These are phyloP conservation scores for Anolis carolinensis DNA, from an alignment of 2,113 vertebrate genomes.

Conservation along the genomic window DNA sequence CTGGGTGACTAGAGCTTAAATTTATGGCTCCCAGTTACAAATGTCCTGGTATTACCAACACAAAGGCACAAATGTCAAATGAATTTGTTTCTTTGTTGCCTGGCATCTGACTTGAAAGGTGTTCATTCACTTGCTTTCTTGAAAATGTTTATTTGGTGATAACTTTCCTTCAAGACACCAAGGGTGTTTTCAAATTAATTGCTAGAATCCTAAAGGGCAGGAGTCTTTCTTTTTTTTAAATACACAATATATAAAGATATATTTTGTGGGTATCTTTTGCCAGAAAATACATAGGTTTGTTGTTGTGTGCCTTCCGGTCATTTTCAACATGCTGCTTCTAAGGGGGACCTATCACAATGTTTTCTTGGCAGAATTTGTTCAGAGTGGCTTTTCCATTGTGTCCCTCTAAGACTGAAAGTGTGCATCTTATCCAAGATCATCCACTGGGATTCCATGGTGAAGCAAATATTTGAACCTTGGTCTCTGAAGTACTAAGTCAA, in stretches of 20 bases:
- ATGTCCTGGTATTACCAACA: neutral
- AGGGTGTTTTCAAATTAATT: neutral
- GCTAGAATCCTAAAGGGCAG: neutral
- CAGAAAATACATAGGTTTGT: neutral
- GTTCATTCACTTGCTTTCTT: neutral
- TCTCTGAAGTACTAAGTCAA: no score
- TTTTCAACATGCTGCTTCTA: no score
- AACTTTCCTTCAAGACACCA: neutral
- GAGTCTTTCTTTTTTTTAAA: no score
- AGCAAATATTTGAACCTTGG: no score
- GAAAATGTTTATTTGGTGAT: neutral
- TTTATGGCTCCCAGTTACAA: neutral
- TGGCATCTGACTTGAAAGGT: neutral
- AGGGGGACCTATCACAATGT: no score
- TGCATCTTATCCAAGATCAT: no score
- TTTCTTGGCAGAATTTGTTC: no score
- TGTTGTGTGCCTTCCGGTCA: no score
- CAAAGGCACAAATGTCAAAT: neutral
- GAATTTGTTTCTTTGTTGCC: neutral
- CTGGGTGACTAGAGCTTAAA: neutral
- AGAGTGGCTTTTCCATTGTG: no score
- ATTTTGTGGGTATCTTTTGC: neutral
- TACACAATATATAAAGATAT: neutral
- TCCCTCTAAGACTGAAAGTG: no score
- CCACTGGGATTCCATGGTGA: no score